Base-by-base conservation (phyloP, 2,797 vertebrate species). In the Cyclura pinguis region DNA sequence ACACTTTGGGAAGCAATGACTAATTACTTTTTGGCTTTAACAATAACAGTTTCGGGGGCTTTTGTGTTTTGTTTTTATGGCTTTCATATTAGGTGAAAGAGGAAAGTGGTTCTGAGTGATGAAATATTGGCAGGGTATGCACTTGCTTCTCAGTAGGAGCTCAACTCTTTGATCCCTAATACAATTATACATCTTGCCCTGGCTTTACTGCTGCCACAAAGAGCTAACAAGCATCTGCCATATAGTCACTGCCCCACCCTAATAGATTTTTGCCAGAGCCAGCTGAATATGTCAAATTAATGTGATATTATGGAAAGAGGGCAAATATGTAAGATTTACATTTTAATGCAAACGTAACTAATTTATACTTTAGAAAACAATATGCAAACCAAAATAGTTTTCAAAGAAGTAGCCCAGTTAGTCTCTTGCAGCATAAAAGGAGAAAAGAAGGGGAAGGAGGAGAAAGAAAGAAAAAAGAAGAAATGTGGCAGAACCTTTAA, bases 11-110 rank as follows among this genome's bases (percentile, higher is more conserved):
- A 98, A 98, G 98, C 98, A 98, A 97, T 96, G 97, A 96, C 98
- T 99, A 99, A 99, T 99, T 98, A 98, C 97, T 98, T 99, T 98
- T 99, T 97, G 97, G 98, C 97, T 97, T 98, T 97, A 98, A 98
- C 97, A 98, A 98, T 98, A 98, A 98, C 97, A 98, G 98, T 85
- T 97, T 95, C 96, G 97, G 94, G 96, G 95, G 85, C 92, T 97
- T 96, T 97, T 97, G 97, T 97, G 93, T 96, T 97, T 80, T 93
- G 87, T 90, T 95, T 98, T 98, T 98, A 98, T 93, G 93, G 97
- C 92, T 97, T 97, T 96, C 97, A 97, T 97, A 96, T 97, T 97
- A 98, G 97, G 97, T 94, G 95, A 96, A 96, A 93, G 86, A 97
- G 77, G 94, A 96, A 97, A 96, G 97, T 96, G 95, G 95, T 95